These are phyloP conservation scores for Drosophila nebulosa DNA, from an alignment of 1,140 invertebrate species.

Conservation along the genomic window DNA sequence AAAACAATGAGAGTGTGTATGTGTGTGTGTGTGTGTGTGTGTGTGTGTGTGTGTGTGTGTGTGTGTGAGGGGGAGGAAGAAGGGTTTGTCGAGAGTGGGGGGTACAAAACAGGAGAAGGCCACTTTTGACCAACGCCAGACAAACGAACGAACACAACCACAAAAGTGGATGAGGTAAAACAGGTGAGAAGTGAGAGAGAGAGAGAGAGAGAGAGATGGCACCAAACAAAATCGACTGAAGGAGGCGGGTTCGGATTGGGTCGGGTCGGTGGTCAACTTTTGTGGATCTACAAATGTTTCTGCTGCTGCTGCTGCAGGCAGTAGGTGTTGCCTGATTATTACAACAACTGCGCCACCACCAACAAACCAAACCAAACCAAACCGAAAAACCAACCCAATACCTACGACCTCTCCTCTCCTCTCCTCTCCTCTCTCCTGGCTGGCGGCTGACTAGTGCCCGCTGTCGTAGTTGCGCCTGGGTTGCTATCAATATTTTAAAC, in stretches of 20 bases:
- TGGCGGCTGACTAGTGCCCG: neutral
- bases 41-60: neutral
- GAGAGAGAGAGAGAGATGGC: constrained; percentile 11
- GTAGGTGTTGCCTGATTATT: constrained; percentile 62
- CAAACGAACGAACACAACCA: constrained; percentile 33
- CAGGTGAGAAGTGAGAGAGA: neutral
- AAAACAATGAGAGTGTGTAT: neutral
- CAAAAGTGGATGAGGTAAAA: constrained; percentile 31
- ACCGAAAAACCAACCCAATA: neutral
- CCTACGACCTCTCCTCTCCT: neutral
- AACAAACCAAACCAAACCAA: neutral
- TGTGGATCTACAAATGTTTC: constrained; percentile 32
- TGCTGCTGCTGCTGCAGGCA: constrained; percentile 15
- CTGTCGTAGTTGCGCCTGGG: constrained; percentile 40
- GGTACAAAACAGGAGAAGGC: neutral
- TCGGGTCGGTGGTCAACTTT: no score
- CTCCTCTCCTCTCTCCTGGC: no score
- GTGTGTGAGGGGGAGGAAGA: neutral
- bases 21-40: neutral
- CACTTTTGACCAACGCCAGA: constrained; percentile 11
- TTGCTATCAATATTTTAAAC: constrained; percentile 76
- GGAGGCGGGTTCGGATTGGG: neutral
- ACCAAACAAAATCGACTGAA: constrained; percentile 16
- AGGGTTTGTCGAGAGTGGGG: neutral
- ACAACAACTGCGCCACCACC: constrained; percentile 46